Evolutionary conservation across 1,140 invertebrate species (phyloP), one percentile per base, ranked within the genome.

Genomic region (Lasioglossum baleicum): DNA sequence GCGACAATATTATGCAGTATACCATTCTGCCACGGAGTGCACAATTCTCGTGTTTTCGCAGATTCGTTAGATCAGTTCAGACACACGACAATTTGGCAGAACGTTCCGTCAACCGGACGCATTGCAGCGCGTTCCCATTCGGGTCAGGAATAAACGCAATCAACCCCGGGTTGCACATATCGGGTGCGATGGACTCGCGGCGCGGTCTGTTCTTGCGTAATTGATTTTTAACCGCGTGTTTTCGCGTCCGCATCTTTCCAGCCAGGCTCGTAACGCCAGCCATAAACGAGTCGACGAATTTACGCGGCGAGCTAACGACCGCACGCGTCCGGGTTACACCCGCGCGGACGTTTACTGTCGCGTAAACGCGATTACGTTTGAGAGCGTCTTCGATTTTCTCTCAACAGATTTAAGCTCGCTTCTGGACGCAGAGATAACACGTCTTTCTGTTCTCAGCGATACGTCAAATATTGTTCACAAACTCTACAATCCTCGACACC

Each of bases 121-220:
- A 75, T 83, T 76, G 81, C 60, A 60, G 42, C 60, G 71, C 44
- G 71, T 56, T 80, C n/a, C 67, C 71, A 83, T 75, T 75, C 64
- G 73, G 70, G 75, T 61, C 51, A 64, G 64, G 61, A 71, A 63
- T 83, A 80, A 53, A 84, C 82, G 35, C 76, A 74, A 83, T 84
- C 79, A 80, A 51, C 15, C 20, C 3, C 15, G 53, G 44, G 15
- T 11, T 35, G 40, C 40, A 26, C 40, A 66, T 70, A 76, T 61
- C 64, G 51, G 22, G 40, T 44, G 61, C 56, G 44, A 75, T 66
- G 44, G 73, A 56, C 66, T 53, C 71, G 42, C 26, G 44, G 11
- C 42, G 20, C 15, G n/a, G 3, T 22, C n/a, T 26, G 48, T 56
- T 67, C 65, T 67, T 15, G 75, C 26, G 56, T 70, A 83, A 81